Percentiles rank a stretch among this genome's conserved stretches.
These are phyloP conservation scores for Tetragonisca angustula DNA, from an alignment of 2,888 invertebrate genomes.

Conservation along the genomic window DNA sequence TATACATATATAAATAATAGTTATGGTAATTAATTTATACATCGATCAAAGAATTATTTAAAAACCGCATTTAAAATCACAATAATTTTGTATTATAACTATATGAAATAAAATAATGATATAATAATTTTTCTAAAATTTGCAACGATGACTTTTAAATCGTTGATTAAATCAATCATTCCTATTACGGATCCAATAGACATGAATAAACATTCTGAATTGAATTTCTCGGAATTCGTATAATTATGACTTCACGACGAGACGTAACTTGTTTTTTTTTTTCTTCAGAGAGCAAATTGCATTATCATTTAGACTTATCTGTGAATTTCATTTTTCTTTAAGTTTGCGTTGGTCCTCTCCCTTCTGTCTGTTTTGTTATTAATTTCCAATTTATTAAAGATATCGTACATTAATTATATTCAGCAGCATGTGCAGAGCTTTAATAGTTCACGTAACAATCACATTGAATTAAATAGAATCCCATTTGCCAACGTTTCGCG, in stretches of 20 bases:
- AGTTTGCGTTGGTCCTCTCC: not conserved
- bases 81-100: not conserved
- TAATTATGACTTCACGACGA: not conserved
- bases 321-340: not conserved
- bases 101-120: not conserved
- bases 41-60: not conserved
- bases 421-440: slow-evolving; percentile 2
- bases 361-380: not conserved
- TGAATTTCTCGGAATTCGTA: not conserved
- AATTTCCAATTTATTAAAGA: slow-evolving; percentile 8
- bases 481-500: not conserved
- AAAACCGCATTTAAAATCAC: not conserved
- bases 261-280: not conserved
- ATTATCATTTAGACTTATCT: not conserved
- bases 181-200: not conserved
- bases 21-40: not conserved
- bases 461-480: slow-evolving; percentile 20
- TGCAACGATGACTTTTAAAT: not conserved
- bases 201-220: not conserved
- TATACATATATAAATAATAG: not conserved
- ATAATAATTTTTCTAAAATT: not conserved
- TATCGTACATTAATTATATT: slow-evolving; percentile 3
- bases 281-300: not conserved
- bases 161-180: not conserved
- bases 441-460: slow-evolving; percentile 15